Conservation (phyloP, 2,113 vertebrate species). For the Acrocephalus kingi region DNA sequence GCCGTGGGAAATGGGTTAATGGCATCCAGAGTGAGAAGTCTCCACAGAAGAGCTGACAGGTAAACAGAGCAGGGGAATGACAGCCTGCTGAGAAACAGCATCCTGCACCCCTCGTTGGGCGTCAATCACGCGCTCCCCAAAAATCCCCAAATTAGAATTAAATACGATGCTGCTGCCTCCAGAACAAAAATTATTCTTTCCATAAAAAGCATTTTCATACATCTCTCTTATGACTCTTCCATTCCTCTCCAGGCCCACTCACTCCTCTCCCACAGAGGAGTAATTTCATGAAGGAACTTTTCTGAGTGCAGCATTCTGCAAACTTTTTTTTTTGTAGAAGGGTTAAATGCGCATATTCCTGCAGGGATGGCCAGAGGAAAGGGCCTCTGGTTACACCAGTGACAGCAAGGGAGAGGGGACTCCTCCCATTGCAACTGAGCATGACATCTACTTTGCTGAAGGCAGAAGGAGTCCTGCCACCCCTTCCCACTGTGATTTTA, state of each 20-base stretch:
- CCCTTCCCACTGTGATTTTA: not conserved
- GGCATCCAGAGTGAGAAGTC: not conserved
- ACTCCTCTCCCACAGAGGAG: not conserved
- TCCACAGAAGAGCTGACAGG: not conserved
- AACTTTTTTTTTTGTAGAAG: not conserved
- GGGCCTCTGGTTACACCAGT: accelerated
- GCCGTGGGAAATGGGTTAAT: not conserved
- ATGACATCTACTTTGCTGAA: not conserved
- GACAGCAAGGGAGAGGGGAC: not conserved
- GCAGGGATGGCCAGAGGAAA: not conserved
- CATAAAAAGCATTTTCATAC: conserved; percentile 17
- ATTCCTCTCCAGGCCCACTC: not conserved
- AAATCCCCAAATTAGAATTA: not conserved
- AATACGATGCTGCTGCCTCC: not conserved
- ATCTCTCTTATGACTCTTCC: not conserved
- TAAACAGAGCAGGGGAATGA: not conserved
- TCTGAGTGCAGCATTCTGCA: not conserved
- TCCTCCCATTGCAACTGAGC: not conserved
- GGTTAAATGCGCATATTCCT: not conserved
- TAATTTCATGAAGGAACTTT: not conserved
- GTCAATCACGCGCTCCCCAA: not conserved
- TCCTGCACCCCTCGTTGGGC: not conserved
- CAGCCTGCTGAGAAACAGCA: conserved; percentile 10
- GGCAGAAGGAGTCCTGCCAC: not conserved
- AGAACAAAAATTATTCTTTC: not conserved